phyloP scores from a whole-genome alignment of 2,888 invertebrate genomes.

The Colletes collaris region DNA sequence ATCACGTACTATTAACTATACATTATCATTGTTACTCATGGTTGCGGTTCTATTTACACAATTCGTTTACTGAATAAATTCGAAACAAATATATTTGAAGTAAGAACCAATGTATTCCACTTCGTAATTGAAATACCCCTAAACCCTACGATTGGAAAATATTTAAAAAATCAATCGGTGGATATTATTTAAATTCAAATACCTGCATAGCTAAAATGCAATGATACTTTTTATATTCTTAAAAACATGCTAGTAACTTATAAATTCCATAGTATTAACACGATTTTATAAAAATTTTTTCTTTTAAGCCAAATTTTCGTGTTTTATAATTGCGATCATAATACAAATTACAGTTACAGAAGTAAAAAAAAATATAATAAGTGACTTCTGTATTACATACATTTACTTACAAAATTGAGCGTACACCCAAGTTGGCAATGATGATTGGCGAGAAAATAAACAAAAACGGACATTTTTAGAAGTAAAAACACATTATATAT shows the following conservation, averaged over 20 bases:
- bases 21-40: conserved; percentile 79
- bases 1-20: conserved; percentile 66
- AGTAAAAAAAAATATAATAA: not conserved
- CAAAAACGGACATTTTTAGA: too few relatives aligned
- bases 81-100: conserved; percentile 72
- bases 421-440: too few relatives aligned
- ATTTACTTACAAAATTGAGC: too few relatives aligned
- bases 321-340: not conserved
- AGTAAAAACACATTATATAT: too few relatives aligned
- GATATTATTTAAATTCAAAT: not conserved
- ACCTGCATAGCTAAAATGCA: too few relatives aligned
- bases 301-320: not conserved
- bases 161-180: not conserved
- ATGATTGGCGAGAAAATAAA: too few relatives aligned
- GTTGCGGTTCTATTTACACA: conserved; percentile 78
- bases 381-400: not conserved
- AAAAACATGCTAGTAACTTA: not conserved
- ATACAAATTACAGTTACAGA: not conserved
- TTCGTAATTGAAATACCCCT: conserved; percentile 26
- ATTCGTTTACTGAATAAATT: conserved; percentile 76
- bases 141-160: not conserved
- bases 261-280: not conserved
- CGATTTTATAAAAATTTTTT: not conserved
- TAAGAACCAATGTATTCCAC: conserved; percentile 48
- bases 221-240: not conserved